phyloP scores from a whole-genome alignment of 2,797 vertebrate genomes.

The Coranthus polyacanthus region DNA sequence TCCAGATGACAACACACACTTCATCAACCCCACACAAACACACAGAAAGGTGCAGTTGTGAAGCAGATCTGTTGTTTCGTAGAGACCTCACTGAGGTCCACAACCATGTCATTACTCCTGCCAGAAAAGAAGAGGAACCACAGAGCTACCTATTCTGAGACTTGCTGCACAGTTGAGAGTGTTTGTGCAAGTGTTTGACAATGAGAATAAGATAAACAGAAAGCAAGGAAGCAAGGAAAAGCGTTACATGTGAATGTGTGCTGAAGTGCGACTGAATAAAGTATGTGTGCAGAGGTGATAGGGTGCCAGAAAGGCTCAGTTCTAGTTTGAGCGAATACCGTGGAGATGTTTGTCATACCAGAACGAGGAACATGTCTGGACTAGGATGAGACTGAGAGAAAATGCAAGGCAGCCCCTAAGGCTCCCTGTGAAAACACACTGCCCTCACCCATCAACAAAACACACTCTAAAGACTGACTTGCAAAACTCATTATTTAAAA shows the following conservation, averaged over 20 bases:
- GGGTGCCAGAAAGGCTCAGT: conserved; percentile 39
- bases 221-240: conserved; percentile 10
- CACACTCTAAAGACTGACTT: conserved; percentile 26
- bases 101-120: conserved; percentile 70
- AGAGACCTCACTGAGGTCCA: conserved; percentile 40
- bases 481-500: conserved; percentile 40
- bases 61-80: conserved; percentile 60
- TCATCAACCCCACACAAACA: conserved; percentile 48
- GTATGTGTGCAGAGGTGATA: conserved; percentile 15
- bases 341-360: conserved; percentile 77
- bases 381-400: conserved; percentile 56
- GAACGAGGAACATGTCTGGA: conserved; percentile 66
- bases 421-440: conserved; percentile 45
- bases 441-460: conserved; percentile 27
- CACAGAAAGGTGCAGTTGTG: conserved; percentile 48
- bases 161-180: conserved; percentile 15
- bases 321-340: conserved; percentile 46
- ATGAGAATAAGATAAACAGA: conserved; percentile 57
- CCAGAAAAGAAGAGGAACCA: conserved; percentile 44
- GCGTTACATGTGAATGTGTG: conserved; percentile 5
- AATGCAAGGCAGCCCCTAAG: conserved; percentile 40
- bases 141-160: conserved; percentile 33
- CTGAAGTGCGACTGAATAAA: conserved; percentile 15
- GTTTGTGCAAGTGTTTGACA: conserved; percentile 55
- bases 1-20: conserved; percentile 50